Evolutionary conservation across 2,888 invertebrate species (phyloP).

Genomic region (Ellobium chinense): DNA sequence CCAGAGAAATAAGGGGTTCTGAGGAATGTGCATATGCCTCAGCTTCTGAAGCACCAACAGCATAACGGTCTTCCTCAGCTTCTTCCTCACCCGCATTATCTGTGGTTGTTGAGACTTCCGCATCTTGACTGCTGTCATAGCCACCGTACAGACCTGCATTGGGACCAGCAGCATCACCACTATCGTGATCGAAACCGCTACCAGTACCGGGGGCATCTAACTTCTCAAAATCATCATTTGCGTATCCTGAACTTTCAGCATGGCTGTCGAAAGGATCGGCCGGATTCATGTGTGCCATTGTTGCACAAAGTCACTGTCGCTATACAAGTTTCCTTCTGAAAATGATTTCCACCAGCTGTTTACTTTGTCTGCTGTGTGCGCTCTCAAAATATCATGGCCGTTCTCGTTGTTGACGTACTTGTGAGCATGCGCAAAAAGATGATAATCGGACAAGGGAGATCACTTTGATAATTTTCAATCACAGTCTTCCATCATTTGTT

Average conservation of each 20-base stretch:
- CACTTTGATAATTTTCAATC: not conserved
- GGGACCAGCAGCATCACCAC: not conserved
- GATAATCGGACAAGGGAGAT: slow-evolving; percentile 30
- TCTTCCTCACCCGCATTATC: slow-evolving; percentile 61
- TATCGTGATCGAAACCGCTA: slow-evolving; percentile 36
- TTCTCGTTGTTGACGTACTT: slow-evolving; percentile 52
- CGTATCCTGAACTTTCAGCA: slow-evolving; percentile 53
- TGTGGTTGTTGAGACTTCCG: slow-evolving; percentile 66
- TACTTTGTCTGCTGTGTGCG: slow-evolving; percentile 12
- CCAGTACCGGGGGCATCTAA: slow-evolving; percentile 32
- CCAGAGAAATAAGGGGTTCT: slow-evolving; percentile 55
- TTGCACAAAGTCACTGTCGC: not conserved
- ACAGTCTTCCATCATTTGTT: too few relatives aligned
- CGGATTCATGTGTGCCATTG: slow-evolving; percentile 45
- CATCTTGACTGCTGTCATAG: slow-evolving; percentile 57
- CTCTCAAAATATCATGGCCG: slow-evolving; percentile 54
- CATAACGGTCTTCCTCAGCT: slow-evolving; percentile 69
- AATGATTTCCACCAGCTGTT: slow-evolving; percentile 3
- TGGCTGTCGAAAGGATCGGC: slow-evolving; percentile 45
- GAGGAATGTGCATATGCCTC: slow-evolving; percentile 48
- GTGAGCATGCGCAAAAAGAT: slow-evolving; percentile 49
- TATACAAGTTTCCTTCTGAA: not conserved
- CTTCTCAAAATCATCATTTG: slow-evolving; percentile 54
- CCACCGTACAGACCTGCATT: slow-evolving; percentile 20
- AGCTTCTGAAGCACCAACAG: slow-evolving; percentile 56